These are phyloP conservation scores for Malthinus flaveolus DNA, from an alignment of 2,888 invertebrate genomes.

Conservation along the genomic window DNA sequence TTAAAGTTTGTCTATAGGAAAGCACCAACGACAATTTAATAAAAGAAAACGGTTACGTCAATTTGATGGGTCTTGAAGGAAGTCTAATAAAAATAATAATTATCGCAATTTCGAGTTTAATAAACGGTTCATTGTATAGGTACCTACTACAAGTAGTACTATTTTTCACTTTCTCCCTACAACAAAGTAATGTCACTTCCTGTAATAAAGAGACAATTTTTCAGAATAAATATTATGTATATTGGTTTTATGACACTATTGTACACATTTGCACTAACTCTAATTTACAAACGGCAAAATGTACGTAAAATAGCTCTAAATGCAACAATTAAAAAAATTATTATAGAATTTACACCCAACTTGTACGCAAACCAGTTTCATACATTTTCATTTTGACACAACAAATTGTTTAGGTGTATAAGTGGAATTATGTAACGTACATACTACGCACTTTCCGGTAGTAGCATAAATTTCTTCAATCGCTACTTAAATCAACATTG, in stretches of 20 bases:
- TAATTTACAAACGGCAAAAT: not conserved
- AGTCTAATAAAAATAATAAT: no score
- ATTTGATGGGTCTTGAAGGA: no score
- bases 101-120: no score
- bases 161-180: constrained; percentile 13
- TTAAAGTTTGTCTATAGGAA: no score
- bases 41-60: no score
- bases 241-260: constrained; percentile 3
- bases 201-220: constrained; percentile 4
- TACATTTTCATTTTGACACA: not conserved
- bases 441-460: constrained; percentile 2
- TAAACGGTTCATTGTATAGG: constrained; percentile 3
- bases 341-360: not conserved
- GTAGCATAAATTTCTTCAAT: constrained; percentile 4
- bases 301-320: not conserved
- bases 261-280: not conserved
- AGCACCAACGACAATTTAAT: no score
- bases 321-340: not conserved
- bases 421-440: not conserved
- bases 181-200: not conserved
- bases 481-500: constrained; percentile 1
- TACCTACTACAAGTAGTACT: constrained; percentile 2
- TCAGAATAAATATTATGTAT: not conserved
- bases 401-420: constrained; percentile 2
- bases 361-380: not conserved